Percentiles rank a stretch among this genome's conserved stretches.
phyloP scores from a whole-genome alignment of 2,797 vertebrate species.

The Peromyscus nudipes region DNA sequence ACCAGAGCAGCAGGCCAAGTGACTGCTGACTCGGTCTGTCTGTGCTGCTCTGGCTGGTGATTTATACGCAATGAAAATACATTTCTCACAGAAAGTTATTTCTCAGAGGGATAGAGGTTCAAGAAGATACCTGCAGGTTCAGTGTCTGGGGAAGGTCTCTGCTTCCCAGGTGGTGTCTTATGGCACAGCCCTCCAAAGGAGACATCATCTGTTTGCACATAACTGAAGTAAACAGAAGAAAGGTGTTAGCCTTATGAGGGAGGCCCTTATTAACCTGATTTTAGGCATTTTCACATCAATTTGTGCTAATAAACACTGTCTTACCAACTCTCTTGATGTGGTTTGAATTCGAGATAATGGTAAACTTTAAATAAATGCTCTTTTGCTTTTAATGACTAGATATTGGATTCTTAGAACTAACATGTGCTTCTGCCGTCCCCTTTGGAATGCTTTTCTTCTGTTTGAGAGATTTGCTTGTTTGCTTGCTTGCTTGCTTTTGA shows the following conservation, averaged over 20 bases:
- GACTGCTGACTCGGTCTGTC: too few species aligned
- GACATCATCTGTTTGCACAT: neutral
- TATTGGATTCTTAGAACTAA: neutral
- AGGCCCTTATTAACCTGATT: neutral
- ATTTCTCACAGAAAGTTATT: neutral
- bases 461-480: neutral
- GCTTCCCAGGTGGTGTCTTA: neutral
- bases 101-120: neutral
- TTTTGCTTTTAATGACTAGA: neutral
- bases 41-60: neutral
- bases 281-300: neutral
- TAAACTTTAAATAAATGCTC: neutral
- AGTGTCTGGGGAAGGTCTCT: neutral
- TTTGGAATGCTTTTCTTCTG: neutral
- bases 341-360: slow-evolving; percentile 21
- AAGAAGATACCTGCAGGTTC: neutral
- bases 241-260: neutral
- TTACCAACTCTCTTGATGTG: neutral
- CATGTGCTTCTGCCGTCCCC: neutral
- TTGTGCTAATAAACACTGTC: neutral
- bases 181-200: neutral
- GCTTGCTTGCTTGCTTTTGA: neutral
- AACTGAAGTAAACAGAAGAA: neutral
- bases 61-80: neutral
- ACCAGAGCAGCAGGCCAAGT: neutral